phyloP scores from a whole-genome alignment of 1,140 invertebrate genomes.

The Tenebrio molitor region DNA sequence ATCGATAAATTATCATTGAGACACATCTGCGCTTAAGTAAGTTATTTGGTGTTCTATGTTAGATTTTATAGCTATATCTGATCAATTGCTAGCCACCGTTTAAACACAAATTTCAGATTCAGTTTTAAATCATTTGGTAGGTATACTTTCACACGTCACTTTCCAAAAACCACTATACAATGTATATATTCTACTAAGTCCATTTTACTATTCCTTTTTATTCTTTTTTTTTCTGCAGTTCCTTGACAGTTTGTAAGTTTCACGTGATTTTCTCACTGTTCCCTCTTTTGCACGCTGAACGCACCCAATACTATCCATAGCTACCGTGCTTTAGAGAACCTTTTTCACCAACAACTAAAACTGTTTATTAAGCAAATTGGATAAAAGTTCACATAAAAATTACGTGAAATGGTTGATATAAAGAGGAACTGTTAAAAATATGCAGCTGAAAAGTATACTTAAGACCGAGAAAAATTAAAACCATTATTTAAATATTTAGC shows the following conservation, averaged over 20 bases:
- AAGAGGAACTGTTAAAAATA: constrained; percentile 40
- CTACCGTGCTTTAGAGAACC: constrained; percentile 22
- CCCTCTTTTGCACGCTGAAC: constrained; percentile 22
- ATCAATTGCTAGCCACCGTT: constrained; percentile 21
- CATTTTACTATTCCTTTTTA: constrained; percentile 36
- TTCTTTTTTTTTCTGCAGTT: constrained; percentile 42
- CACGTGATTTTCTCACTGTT: constrained; percentile 44
- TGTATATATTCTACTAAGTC: constrained; percentile 21
- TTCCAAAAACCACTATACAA: constrained; percentile 35
- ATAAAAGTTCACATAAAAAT: constrained; percentile 22
- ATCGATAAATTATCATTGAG: constrained; percentile 50
- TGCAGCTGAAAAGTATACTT: constrained; percentile 27
- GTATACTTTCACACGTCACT: constrained; percentile 41
- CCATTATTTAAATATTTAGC: constrained; percentile 8
- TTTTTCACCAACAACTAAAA: constrained; percentile 1
- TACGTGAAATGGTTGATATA: constrained; percentile 39
- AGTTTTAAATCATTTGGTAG: constrained; percentile 43
- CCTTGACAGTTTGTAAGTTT: constrained; percentile 38
- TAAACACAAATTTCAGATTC: constrained; percentile 30
- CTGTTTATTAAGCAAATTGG: neutral
- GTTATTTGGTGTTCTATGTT: constrained; percentile 53
- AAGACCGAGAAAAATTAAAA: constrained; percentile 18
- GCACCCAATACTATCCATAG: constrained; percentile 23
- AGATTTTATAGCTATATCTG: constrained; percentile 26
- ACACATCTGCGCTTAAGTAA: constrained; percentile 53